Conservation (phyloP, 2,797 vertebrate species). For the Naso thynnoides region DNA sequence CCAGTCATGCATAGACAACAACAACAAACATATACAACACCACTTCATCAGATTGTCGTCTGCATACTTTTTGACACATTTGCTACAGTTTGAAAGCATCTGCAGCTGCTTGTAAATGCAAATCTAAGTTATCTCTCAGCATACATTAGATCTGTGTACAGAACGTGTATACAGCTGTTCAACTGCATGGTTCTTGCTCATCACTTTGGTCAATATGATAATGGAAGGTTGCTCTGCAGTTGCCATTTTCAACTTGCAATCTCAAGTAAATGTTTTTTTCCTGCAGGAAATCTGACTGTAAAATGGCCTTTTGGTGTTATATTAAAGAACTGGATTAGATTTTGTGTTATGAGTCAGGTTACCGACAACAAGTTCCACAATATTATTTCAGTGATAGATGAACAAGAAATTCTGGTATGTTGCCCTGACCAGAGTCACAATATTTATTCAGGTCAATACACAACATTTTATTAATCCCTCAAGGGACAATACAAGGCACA, state of each 20-base stretch:
- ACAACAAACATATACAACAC: conserved; percentile 34
- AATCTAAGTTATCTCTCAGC: too few relatives aligned
- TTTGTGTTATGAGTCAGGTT: not conserved
- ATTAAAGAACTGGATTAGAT: not conserved
- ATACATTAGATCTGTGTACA: too few relatives aligned
- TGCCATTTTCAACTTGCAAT: not conserved
- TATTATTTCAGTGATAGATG: too few relatives aligned
- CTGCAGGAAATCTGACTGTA: not conserved
- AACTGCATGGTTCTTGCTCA: not conserved
- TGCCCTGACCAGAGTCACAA: too few relatives aligned
- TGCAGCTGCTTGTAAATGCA: conserved; percentile 10
- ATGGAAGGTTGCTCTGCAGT: not conserved
- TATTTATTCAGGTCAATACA: too few relatives aligned
- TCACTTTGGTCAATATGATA: not conserved
- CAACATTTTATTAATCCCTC: too few relatives aligned
- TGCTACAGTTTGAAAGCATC: conserved; percentile 5
- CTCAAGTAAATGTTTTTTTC: not conserved
- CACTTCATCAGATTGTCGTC: not conserved
- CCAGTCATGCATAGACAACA: conserved; percentile 3
- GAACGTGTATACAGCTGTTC: too few relatives aligned
- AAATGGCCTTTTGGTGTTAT: not conserved
- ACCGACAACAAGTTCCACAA: too few relatives aligned
- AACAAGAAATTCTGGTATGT: too few relatives aligned
- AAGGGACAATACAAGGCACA: too few relatives aligned
- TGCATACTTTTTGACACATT: not conserved